These are phyloP conservation scores for Poeciliopsis turneri DNA, from an alignment of 2,797 vertebrate species.

Conservation along the genomic window DNA sequence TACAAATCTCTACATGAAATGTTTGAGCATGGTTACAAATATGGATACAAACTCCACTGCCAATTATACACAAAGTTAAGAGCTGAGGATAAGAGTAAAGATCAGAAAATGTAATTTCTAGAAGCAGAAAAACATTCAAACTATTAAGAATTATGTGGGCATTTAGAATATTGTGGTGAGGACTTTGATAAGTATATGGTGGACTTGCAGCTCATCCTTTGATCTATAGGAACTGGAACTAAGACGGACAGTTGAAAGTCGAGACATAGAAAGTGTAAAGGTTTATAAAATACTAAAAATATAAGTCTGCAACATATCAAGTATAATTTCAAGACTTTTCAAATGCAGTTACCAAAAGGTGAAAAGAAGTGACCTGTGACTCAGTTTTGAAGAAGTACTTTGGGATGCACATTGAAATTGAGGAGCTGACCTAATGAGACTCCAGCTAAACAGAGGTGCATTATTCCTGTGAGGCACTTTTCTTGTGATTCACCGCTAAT, in stretches of 20 bases:
- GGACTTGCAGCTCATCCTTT: background rate
- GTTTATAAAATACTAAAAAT: slow-evolving; percentile 18
- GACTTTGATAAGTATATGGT: background rate
- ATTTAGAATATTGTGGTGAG: background rate
- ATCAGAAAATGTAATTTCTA: background rate
- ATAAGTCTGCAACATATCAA: slow-evolving; percentile 30
- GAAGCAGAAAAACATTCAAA: slow-evolving; percentile 7
- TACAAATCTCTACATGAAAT: background rate
- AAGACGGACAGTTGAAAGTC: slow-evolving; percentile 14
- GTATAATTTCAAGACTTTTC: slow-evolving; percentile 7
- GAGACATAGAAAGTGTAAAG: slow-evolving; percentile 8
- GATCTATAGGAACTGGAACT: background rate
- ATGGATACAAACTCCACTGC: background rate
- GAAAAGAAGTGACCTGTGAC: slow-evolving; percentile 8
- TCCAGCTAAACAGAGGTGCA: slow-evolving; percentile 39
- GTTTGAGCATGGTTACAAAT: background rate
- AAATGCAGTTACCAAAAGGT: background rate
- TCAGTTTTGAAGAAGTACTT: background rate
- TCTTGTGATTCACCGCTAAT: slow-evolving; percentile 62
- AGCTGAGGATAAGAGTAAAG: background rate
- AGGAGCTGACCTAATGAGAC: slow-evolving; percentile 1
- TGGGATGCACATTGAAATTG: background rate
- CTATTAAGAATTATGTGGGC: background rate
- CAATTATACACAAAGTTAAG: background rate
- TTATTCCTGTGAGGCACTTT: slow-evolving; percentile 67